phyloP scores from a whole-genome alignment of 2,797 vertebrate species.

The Sebastes matsubarae region DNA sequence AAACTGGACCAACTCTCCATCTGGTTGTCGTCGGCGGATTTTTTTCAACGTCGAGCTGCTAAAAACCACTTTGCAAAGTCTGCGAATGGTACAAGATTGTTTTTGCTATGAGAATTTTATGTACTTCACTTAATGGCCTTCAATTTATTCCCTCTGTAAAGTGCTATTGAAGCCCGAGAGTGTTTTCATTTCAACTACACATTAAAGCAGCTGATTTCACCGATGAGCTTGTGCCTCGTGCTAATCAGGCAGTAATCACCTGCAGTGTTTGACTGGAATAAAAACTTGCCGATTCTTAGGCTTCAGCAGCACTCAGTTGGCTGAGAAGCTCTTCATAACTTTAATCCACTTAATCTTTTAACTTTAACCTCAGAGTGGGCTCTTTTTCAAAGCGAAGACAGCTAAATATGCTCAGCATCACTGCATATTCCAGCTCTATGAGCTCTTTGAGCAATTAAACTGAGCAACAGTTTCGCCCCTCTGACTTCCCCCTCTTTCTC shows the following conservation, averaged over 20 bases:
- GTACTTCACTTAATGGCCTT: constrained; percentile 57
- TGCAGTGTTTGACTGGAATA: constrained; percentile 7
- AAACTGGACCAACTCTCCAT: constrained; percentile 18
- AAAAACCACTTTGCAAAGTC: constrained; percentile 20
- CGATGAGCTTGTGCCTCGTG: not conserved
- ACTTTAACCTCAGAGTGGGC: constrained; percentile 10
- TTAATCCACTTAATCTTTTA: constrained; percentile 6
- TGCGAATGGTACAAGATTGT: constrained; percentile 32
- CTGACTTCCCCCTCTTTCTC: not conserved
- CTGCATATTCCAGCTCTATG: not conserved
- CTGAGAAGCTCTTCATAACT: not conserved
- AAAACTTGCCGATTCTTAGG: not conserved
- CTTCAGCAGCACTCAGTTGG: not conserved
- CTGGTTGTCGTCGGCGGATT: not conserved
- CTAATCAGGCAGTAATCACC: constrained; percentile 50
- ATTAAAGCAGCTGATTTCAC: constrained; percentile 43
- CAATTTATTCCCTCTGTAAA: constrained; percentile 45
- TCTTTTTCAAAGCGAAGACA: not conserved
- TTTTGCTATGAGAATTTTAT: constrained; percentile 41
- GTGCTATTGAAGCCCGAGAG: constrained; percentile 36
- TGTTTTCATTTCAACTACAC: constrained; percentile 40
- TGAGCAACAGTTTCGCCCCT: not conserved
- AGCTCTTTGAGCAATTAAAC: constrained; percentile 2
- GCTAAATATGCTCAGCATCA: not conserved
- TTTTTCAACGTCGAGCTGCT: not conserved